phyloP scores from a whole-genome alignment of 2,888 invertebrate species.

The Caenorhabditis auriculariae region DNA sequence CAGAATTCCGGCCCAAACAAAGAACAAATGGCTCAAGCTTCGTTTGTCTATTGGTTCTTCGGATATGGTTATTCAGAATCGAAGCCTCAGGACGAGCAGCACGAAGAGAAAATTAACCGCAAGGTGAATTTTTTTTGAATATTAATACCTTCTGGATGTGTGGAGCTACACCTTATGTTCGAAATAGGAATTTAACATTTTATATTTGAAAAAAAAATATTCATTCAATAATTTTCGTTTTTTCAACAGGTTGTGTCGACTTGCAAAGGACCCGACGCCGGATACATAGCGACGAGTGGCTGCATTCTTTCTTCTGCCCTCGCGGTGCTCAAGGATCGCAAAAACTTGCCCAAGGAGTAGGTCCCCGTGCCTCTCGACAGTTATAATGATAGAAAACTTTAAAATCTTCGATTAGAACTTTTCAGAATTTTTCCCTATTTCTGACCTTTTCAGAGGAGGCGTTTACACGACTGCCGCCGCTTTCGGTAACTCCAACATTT shows the following conservation, averaged over 20 bases:
- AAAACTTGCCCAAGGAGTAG: slow-evolving; percentile 77
- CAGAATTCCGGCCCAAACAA: slow-evolving; percentile 69
- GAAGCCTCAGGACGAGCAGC: slow-evolving; percentile 62
- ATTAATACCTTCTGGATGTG: neutral
- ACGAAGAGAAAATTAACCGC: slow-evolving; percentile 72
- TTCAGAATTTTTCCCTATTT: too few relatives aligned
- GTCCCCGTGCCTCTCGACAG: too few relatives aligned
- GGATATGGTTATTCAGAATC: slow-evolving; percentile 80
- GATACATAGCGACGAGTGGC: slow-evolving; percentile 68
- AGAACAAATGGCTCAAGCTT: slow-evolving; percentile 66
- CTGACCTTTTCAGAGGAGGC: slow-evolving; percentile 80
- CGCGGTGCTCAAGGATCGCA: slow-evolving; percentile 76
- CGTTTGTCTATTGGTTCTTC: slow-evolving; percentile 74
- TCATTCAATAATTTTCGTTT: neutral
- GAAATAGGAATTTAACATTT: neutral
- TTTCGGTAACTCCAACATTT: slow-evolving; percentile 79
- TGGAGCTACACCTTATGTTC: neutral
- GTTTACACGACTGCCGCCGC: slow-evolving; percentile 80
- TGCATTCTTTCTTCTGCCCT: slow-evolving; percentile 76
- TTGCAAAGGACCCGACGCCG: slow-evolving; percentile 70
- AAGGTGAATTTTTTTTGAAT: slow-evolving; percentile 65
- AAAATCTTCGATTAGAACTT: too few relatives aligned
- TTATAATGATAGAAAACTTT: too few relatives aligned
- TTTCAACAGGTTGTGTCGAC: slow-evolving; percentile 69
- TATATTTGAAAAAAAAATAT: neutral